phyloP scores from a whole-genome alignment of 2,797 vertebrate genomes.

The Gorsachius magnificus region DNA sequence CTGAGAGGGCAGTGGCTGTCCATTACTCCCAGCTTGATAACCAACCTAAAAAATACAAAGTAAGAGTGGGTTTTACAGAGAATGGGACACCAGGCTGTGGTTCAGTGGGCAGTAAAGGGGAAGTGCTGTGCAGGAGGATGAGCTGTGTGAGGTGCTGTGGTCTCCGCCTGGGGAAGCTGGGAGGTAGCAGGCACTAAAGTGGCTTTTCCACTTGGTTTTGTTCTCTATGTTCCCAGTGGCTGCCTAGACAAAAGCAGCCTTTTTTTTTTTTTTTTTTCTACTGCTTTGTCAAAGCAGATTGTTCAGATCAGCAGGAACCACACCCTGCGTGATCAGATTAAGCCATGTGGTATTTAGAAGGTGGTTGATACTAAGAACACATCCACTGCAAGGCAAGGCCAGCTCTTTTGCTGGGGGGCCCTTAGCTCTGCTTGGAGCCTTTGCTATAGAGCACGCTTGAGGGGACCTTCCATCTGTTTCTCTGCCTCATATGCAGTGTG shows the following conservation, averaged over 20 bases:
- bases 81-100: background rate
- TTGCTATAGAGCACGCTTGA: rapidly evolving
- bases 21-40: constrained; percentile 96
- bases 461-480: background rate
- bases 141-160: background rate
- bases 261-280: background rate
- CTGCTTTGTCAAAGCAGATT: background rate
- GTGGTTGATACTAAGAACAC: background rate
- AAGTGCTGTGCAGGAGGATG: background rate
- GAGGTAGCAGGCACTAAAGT: background rate
- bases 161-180: rapidly evolving
- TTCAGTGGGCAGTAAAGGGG: background rate
- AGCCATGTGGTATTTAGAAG: background rate
- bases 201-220: background rate
- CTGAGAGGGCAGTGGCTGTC: constrained; percentile 90
- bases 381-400: background rate
- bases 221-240: background rate
- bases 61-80: background rate
- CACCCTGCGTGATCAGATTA: background rate
- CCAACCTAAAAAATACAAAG: constrained; percentile 86
- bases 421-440: background rate
- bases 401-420: background rate
- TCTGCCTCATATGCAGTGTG: background rate
- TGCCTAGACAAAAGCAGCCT: background rate
- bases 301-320: background rate